Evolutionary conservation across 2,797 vertebrate genomes (phyloP).

Genomic region (Adrianichthys oophorus): DNA sequence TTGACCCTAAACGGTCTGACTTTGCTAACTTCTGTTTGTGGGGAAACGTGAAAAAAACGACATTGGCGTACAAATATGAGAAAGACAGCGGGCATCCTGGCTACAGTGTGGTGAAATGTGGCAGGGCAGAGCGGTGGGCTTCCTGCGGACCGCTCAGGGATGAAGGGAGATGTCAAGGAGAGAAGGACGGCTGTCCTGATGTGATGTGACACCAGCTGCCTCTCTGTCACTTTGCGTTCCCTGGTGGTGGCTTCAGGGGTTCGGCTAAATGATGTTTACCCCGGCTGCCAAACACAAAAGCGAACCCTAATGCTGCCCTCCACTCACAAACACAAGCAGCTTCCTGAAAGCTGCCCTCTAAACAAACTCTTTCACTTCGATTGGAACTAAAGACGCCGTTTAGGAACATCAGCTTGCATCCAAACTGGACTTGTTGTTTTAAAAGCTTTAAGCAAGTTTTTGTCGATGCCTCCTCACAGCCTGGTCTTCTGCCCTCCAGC

Average conservation of each 20-base stretch:
- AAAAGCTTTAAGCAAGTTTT: conserved; percentile 30
- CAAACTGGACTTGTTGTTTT: conserved; percentile 23
- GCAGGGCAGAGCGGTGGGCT: conserved; percentile 30
- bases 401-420: too few relatives aligned
- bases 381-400: conserved; percentile 11
- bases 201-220: conserved; percentile 75
- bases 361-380: conserved; percentile 30
- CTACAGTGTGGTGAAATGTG: conserved; percentile 11
- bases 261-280: conserved; percentile 72
- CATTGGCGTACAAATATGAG: conserved; percentile 25
- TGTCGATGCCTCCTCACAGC: conserved; percentile 42
- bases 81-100: conserved; percentile 36
- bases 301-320: conserved; percentile 27
- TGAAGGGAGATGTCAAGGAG: conserved; percentile 63
- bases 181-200: conserved; percentile 65
- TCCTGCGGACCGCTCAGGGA: conserved; percentile 39
- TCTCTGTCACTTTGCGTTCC: conserved; percentile 80
- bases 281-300: conserved; percentile 45
- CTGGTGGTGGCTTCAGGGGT: conserved; percentile 62
- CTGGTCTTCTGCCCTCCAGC: conserved; percentile 32
- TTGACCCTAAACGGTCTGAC: too few relatives aligned
- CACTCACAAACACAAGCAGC: background rate
- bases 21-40: too few relatives aligned
- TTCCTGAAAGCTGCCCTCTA: conserved; percentile 8
- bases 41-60: too few relatives aligned